A percentile compares a stretch with the other conserved stretches of the same genome.
phyloP scores from a whole-genome alignment of 2,113 vertebrate species.

The Mobula hypostoma region DNA sequence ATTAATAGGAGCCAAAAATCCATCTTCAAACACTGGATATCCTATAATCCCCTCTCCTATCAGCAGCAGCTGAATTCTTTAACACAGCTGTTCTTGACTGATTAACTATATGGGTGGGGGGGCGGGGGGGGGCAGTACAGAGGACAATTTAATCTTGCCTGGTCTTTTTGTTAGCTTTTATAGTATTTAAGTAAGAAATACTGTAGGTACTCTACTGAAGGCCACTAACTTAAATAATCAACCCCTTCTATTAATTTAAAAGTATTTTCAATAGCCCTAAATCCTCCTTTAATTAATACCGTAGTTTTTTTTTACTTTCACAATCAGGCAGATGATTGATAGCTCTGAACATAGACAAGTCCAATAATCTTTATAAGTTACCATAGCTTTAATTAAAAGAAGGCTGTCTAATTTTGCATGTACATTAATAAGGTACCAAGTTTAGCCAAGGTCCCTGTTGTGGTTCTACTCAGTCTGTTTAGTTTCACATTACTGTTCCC shows the following conservation, averaged over 20 bases:
- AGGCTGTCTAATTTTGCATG: background rate
- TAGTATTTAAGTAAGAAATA: background rate
- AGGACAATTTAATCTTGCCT: conserved; percentile 7
- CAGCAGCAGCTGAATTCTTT: conserved; percentile 28
- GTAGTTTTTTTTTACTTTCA: background rate
- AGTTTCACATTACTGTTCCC: background rate
- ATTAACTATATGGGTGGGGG: conserved; percentile 12
- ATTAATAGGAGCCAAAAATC: conserved; percentile 2
- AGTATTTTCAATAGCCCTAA: background rate
- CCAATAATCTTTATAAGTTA: background rate
- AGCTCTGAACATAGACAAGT: background rate
- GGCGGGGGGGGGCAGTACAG: background rate
- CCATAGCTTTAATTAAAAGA: background rate
- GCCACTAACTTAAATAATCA: background rate
- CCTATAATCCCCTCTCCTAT: conserved; percentile 13
- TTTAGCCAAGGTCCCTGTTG: background rate
- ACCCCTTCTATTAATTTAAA: background rate
- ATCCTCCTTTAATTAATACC: background rate
- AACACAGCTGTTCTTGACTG: conserved; percentile 26
- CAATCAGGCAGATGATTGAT: background rate
- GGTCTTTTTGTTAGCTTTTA: background rate
- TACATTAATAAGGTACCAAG: background rate
- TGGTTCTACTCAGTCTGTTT: background rate
- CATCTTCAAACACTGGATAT: conserved; percentile 34
- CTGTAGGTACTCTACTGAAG: no score